These are phyloP conservation scores for Agonopterix subpropinquella DNA, from an alignment of 2,888 invertebrate species.

Conservation along the genomic window DNA sequence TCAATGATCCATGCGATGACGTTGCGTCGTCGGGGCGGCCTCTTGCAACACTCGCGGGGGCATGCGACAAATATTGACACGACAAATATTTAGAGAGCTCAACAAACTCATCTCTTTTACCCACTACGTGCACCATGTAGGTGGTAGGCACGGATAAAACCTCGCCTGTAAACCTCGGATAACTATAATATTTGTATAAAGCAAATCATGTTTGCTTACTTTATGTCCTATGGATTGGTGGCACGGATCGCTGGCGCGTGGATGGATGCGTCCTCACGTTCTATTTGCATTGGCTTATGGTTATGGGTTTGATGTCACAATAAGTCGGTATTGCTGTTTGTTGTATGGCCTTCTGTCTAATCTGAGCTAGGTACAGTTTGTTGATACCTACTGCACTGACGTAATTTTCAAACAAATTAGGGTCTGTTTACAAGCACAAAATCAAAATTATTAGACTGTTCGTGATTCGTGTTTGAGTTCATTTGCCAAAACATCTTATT, in stretches of 20 bases:
- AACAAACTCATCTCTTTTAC: slow-evolving; percentile 44
- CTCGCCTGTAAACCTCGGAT: slow-evolving; percentile 43
- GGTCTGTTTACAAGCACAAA: background rate
- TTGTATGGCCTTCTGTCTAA: background rate
- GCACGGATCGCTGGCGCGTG: slow-evolving; percentile 44
- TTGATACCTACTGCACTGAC: background rate
- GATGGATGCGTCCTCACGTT: slow-evolving; percentile 60
- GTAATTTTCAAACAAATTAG: too few species aligned
- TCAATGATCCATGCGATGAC: slow-evolving; percentile 25
- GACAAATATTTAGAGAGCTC: slow-evolving; percentile 59
- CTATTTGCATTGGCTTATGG: slow-evolving; percentile 51
- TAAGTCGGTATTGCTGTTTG: background rate
- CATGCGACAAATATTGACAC: slow-evolving; percentile 64
- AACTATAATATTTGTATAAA: slow-evolving; percentile 58
- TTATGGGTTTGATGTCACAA: slow-evolving; percentile 19
- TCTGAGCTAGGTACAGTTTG: background rate
- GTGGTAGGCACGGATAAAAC: slow-evolving; percentile 47
- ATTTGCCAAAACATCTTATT: slow-evolving; percentile 47
- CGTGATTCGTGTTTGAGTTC: slow-evolving; percentile 22
- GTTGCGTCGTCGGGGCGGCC: slow-evolving; percentile 21
- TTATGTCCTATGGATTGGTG: slow-evolving; percentile 50
- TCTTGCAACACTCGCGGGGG: slow-evolving; percentile 48
- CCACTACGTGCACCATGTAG: slow-evolving; percentile 39
- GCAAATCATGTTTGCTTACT: slow-evolving; percentile 64
- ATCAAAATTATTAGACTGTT: slow-evolving; percentile 8